Percentiles rank a stretch among this genome's conserved stretches.
Conservation (phyloP, 2,888 invertebrate species). For the Nymphalis urticae region DNA sequence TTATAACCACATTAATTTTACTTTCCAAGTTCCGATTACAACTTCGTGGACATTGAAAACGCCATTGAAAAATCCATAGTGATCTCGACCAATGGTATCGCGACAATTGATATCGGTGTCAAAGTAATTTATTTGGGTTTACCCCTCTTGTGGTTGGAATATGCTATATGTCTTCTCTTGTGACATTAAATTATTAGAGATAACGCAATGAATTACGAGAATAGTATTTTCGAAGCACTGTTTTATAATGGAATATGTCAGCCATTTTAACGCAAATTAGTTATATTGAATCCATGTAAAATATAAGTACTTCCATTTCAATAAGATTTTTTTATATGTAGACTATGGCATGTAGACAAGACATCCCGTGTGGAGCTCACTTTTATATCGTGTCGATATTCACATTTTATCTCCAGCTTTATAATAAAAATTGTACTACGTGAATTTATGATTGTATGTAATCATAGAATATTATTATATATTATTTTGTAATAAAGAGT, state of each 20-base stretch:
- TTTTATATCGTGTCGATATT: slow-evolving; percentile 62
- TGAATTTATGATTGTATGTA: slow-evolving; percentile 42
- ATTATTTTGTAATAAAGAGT: slow-evolving; percentile 55
- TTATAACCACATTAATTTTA: no score
- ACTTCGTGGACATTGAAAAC: no score
- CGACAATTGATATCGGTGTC: no score
- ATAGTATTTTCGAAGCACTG: slow-evolving; percentile 70
- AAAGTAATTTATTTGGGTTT: no score
- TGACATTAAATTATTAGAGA: slow-evolving; percentile 66
- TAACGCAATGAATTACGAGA: slow-evolving; percentile 51
- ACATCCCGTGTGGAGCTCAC: slow-evolving; percentile 60
- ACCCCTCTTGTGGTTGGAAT: no score
- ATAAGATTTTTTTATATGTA: slow-evolving; percentile 76
- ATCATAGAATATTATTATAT: slow-evolving; percentile 25
- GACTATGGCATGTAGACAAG: slow-evolving; percentile 69
- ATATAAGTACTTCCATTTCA: slow-evolving; percentile 81
- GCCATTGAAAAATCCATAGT: no score
- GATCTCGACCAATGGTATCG: no score
- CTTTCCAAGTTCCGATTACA: no score
- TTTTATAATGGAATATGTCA: slow-evolving; percentile 64
- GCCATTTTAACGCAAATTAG: slow-evolving; percentile 78
- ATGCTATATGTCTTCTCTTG: slow-evolving; percentile 65
- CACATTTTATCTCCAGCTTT: slow-evolving; percentile 60
- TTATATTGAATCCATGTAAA: slow-evolving; percentile 66
- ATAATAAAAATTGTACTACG: slow-evolving; percentile 41